These are phyloP conservation scores for Elmis aenea DNA, from an alignment of 2,888 invertebrate species.

Conservation along the genomic window DNA sequence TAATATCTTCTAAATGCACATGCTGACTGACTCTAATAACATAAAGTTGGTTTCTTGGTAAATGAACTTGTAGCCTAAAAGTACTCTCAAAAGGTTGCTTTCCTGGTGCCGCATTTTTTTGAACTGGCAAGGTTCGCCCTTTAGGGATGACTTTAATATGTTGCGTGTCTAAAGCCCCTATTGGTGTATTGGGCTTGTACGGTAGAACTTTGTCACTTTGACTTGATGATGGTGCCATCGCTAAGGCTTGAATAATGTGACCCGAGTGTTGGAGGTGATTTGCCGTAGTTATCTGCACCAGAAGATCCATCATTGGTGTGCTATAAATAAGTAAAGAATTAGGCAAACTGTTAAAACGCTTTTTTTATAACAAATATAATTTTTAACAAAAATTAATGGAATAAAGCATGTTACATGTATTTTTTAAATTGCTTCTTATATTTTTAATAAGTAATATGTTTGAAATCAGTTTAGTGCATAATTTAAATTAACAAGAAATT, in stretches of 20 bases:
- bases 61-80: slow-evolving; percentile 59
- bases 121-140: slow-evolving; percentile 26
- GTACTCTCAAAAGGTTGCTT: slow-evolving; percentile 60
- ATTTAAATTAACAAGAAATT: too few relatives aligned
- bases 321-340: slow-evolving; percentile 49
- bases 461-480: too few relatives aligned
- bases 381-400: too few relatives aligned
- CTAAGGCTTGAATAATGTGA: slow-evolving; percentile 61
- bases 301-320: slow-evolving; percentile 73
- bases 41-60: slow-evolving; percentile 75
- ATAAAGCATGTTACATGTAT: too few relatives aligned
- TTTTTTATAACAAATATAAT: too few relatives aligned
- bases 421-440: too few relatives aligned
- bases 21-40: slow-evolving; percentile 70
- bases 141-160: slow-evolving; percentile 43
- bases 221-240: slow-evolving; percentile 48
- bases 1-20: slow-evolving; percentile 62
- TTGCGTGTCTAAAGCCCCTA: slow-evolving; percentile 56
- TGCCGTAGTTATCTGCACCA: slow-evolving; percentile 65
- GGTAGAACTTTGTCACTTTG: slow-evolving; percentile 53
- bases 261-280: slow-evolving; percentile 63
- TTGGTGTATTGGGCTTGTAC: slow-evolving; percentile 70
- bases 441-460: too few relatives aligned
- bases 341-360: too few relatives aligned
- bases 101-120: slow-evolving; percentile 30